Evolutionary conservation across 2,888 invertebrate species (phyloP).

Genomic region (Pogonocherus hispidulus): DNA sequence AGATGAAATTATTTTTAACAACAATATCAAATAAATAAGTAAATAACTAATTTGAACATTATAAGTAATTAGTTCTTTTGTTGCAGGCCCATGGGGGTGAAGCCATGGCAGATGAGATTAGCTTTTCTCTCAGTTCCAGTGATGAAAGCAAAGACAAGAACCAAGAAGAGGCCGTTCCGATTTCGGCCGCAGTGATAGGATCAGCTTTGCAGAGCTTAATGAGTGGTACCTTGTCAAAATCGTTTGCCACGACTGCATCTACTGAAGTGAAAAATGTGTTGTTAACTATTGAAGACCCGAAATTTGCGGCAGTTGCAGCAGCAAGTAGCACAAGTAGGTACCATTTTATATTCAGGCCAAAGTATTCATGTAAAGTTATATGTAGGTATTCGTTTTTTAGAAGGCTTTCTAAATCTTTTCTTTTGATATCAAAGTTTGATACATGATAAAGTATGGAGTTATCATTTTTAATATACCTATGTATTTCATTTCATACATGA

Average conservation of each 20-base stretch:
- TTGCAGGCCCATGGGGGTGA: slow-evolving; percentile 71
- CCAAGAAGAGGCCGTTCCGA: slow-evolving; percentile 37
- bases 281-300: slow-evolving; percentile 79
- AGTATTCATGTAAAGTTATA: background rate
- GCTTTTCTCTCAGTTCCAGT: slow-evolving; percentile 71
- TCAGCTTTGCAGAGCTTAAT: slow-evolving; percentile 58
- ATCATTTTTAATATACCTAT: too few relatives aligned
- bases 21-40: too few relatives aligned
- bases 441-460: too few relatives aligned
- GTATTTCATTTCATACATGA: too few relatives aligned
- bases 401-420: too few relatives aligned
- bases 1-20: too few relatives aligned
- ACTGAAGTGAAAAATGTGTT: slow-evolving; percentile 70
- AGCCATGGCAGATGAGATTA: slow-evolving; percentile 76
- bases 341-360: background rate
- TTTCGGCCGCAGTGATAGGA: slow-evolving; percentile 49
- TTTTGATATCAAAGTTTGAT: too few relatives aligned
- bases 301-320: slow-evolving; percentile 81
- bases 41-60: background rate
- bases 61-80: slow-evolving; percentile 1
- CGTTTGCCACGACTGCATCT: slow-evolving; percentile 45
- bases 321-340: slow-evolving; percentile 72
- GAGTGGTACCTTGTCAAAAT: slow-evolving; percentile 51
- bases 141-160: slow-evolving; percentile 69
- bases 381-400: too few relatives aligned